Percentiles rank a stretch among this genome's conserved stretches.
These are phyloP conservation scores for Barypeithes pellucidus DNA, from an alignment of 2,888 invertebrate genomes.

Conservation along the genomic window DNA sequence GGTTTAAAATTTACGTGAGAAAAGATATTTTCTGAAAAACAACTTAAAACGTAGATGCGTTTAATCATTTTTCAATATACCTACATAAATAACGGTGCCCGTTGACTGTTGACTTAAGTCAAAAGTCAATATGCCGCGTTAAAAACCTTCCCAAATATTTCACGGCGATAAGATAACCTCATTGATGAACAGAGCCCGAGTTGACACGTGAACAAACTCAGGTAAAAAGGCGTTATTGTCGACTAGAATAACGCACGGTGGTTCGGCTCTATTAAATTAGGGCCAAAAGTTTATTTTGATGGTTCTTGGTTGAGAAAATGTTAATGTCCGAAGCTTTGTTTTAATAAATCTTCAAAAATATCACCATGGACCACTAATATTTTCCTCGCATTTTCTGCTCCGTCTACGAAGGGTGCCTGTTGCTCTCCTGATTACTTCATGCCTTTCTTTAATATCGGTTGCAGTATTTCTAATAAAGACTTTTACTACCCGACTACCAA, in stretches of 20 bases:
- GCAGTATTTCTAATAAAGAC: no score
- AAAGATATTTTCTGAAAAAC: neutral
- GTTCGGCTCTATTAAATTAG: no score
- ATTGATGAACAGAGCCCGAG: constrained; percentile 34
- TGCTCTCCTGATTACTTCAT: no score
- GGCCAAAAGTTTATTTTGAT: no score
- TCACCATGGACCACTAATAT: no score
- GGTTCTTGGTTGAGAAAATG: no score
- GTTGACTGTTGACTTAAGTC: constrained; percentile 27
- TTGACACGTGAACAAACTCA: constrained; percentile 43
- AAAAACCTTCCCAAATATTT: constrained; percentile 24
- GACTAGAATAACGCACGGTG: constrained; percentile 30
- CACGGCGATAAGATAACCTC: constrained; percentile 26
- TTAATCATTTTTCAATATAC: constrained; percentile 11
- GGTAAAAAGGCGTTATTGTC: constrained; percentile 49
- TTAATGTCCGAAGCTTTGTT: no score
- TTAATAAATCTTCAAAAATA: no score
- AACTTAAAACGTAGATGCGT: neutral
- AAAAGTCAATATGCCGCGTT: constrained; percentile 19
- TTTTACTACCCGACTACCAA: no score
- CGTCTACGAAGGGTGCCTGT: no score
- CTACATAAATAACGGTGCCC: constrained; percentile 26
- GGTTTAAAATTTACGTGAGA: neutral
- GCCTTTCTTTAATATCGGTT: no score
- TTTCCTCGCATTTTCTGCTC: no score